Percentiles rank a stretch among this genome's conserved stretches.
These are phyloP conservation scores for Drosophila elegans DNA, from an alignment of 1,140 invertebrate genomes.

Conservation along the genomic window DNA sequence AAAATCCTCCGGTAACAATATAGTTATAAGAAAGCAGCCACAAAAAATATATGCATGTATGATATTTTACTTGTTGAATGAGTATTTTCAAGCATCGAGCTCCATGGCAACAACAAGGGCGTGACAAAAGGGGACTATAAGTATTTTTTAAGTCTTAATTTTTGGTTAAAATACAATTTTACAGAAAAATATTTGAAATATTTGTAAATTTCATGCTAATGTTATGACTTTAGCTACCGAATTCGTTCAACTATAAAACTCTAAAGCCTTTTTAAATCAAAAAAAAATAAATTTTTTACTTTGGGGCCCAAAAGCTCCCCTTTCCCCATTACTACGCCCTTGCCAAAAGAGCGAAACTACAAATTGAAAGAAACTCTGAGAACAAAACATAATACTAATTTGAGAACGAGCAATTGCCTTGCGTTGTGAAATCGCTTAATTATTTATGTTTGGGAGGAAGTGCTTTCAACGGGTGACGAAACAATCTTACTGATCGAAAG, in stretches of 20 bases:
- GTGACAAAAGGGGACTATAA: not conserved
- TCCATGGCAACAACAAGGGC: conserved; percentile 8
- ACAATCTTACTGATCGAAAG: conserved; percentile 19
- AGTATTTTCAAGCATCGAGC: conserved; percentile 1
- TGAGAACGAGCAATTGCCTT: conserved; percentile 45
- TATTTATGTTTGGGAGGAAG: conserved; percentile 37
- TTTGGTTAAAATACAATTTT: not conserved
- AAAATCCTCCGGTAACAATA: conserved; percentile 4
- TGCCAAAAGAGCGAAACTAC: not conserved
- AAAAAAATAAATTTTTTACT: not conserved
- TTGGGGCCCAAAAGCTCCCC: not conserved
- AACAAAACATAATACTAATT: conserved; percentile 7
- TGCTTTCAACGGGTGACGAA: conserved; percentile 40
- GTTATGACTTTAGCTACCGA: not conserved
- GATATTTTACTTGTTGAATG: conserved; percentile 2
- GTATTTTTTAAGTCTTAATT: not conserved
- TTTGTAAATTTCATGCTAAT: not conserved
- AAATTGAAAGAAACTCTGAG: conserved; percentile 2
- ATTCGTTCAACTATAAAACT: not conserved
- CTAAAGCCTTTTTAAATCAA: not conserved
- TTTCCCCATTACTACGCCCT: not conserved
- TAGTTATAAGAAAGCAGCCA: not conserved
- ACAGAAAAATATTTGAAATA: not conserved
- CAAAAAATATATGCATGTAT: not conserved
- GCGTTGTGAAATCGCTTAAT: conserved; percentile 67